Percentiles rank a stretch among this genome's conserved stretches.
phyloP scores from a whole-genome alignment of 1,140 invertebrate genomes.

The Piezodorus guildinii region DNA sequence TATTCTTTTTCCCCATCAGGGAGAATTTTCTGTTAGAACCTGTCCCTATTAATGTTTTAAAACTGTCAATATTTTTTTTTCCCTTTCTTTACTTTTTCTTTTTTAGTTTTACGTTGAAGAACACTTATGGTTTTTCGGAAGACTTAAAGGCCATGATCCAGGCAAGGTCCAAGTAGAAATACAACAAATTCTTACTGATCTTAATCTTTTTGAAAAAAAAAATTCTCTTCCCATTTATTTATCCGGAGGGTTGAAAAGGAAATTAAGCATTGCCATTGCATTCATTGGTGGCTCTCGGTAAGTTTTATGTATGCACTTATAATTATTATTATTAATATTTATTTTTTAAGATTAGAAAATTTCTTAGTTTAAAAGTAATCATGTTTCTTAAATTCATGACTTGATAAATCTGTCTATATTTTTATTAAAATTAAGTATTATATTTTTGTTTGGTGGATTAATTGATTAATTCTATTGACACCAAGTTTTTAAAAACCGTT shows the following conservation, averaged over 20 bases:
- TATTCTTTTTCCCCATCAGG: too few species aligned
- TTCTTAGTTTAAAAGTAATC: too few species aligned
- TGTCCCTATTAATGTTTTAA: too few species aligned
- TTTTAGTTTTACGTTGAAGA: slow-evolving; percentile 65
- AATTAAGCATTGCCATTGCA: slow-evolving; percentile 66
- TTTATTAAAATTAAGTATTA: too few species aligned
- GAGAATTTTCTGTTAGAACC: too few species aligned
- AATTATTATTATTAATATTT: slow-evolving; percentile 43
- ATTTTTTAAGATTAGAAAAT: too few species aligned
- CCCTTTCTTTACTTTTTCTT: background rate
- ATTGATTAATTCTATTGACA: too few species aligned
- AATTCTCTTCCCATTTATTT: slow-evolving; percentile 35
- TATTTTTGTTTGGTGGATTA: too few species aligned
- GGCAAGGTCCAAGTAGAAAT: slow-evolving; percentile 37
- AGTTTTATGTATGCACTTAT: slow-evolving; percentile 41
- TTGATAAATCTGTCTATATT: background rate
- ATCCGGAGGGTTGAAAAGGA: slow-evolving; percentile 76
- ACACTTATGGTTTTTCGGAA: slow-evolving; percentile 54
- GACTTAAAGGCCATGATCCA: slow-evolving; percentile 22
- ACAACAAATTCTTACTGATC: slow-evolving; percentile 35
- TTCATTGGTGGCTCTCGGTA: slow-evolving; percentile 49
- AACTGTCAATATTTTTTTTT: too few species aligned
- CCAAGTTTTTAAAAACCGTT: too few species aligned
- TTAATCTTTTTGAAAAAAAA: slow-evolving; percentile 46
- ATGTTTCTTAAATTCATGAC: too few species aligned